Percentiles rank a stretch among this genome's conserved stretches.
phyloP scores from a whole-genome alignment of 1,140 invertebrate genomes.

The Rhynchophorus ferrugineus region DNA sequence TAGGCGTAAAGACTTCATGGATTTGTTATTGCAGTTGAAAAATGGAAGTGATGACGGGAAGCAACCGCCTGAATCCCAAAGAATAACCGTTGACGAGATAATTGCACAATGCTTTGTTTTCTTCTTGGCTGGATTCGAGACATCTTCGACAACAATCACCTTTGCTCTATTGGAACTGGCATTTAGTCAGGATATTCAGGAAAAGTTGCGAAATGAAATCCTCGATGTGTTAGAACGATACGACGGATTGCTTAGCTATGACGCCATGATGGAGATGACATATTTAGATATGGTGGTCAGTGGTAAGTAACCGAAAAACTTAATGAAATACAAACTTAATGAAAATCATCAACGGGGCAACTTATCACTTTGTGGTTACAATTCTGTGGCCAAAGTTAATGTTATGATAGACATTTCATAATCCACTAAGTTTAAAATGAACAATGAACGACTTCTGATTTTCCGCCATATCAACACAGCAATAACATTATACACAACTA shows the following conservation, averaged over 20 bases:
- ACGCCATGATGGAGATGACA: slow-evolving; percentile 26
- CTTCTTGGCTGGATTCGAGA: slow-evolving; percentile 40
- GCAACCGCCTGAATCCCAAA: not conserved
- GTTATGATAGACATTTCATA: too few species aligned
- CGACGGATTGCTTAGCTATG: slow-evolving; percentile 32
- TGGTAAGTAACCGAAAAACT: slow-evolving; percentile 20
- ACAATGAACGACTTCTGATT: too few species aligned
- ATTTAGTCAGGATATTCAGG: slow-evolving; percentile 39
- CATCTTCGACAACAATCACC: slow-evolving; percentile 45
- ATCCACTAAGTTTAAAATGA: too few species aligned
- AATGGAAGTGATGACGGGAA: slow-evolving; percentile 5
- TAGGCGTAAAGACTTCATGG: slow-evolving; percentile 16
- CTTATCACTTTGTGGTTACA: too few species aligned
- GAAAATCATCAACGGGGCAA: too few species aligned
- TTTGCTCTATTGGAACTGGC: slow-evolving; percentile 49
- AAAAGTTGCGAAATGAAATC: slow-evolving; percentile 37
- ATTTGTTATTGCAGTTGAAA: slow-evolving; percentile 12
- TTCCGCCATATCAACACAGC: too few species aligned
- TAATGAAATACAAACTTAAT: too few species aligned
- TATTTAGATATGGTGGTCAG: slow-evolving; percentile 31
- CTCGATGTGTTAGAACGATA: slow-evolving; percentile 12
- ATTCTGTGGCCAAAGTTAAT: too few species aligned
- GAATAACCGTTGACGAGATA: slow-evolving; percentile 51
- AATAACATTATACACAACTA: too few species aligned
- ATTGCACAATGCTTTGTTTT: slow-evolving; percentile 44